These are phyloP conservation scores for Rotaria magnacalcarata DNA, from an alignment of 2,888 invertebrate species.

Conservation along the genomic window DNA sequence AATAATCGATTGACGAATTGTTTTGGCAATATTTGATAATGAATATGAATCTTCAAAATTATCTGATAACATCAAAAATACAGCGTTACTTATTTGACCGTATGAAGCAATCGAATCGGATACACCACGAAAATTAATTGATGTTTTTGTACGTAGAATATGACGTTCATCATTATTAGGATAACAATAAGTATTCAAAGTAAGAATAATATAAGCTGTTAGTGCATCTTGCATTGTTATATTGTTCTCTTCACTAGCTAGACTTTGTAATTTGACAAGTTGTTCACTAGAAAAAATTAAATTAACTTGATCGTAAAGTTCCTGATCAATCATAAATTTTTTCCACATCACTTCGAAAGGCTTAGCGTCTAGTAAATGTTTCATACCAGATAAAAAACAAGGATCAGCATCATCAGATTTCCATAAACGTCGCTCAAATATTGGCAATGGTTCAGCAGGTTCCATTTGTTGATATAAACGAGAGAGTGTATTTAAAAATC, in stretches of 20 bases:
- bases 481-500: background rate
- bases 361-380: background rate
- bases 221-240: background rate
- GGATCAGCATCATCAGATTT: background rate
- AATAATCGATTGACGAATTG: background rate
- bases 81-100: background rate
- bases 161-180: background rate
- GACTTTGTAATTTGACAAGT: too few relatives aligned
- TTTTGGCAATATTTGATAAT: slow-evolving; percentile 15
- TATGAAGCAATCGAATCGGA: background rate
- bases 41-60: background rate
- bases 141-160: background rate
- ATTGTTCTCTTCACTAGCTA: too few relatives aligned
- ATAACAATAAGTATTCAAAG: background rate
- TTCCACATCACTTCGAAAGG: too few relatives aligned
- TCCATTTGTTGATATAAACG: slow-evolving; percentile 13
- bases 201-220: slow-evolving; percentile 8
- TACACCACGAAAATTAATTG: slow-evolving; percentile 3
- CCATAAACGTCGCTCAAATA: slow-evolving; percentile 36
- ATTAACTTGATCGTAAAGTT: too few relatives aligned
- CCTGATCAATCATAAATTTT: too few relatives aligned
- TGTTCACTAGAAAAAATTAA: too few relatives aligned
- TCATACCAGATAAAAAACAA: background rate
- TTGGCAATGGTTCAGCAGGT: background rate
- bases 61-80: slow-evolving; percentile 5